Base-by-base conservation (phyloP, 2,797 vertebrate species). In the Hirundo rustica region DNA sequence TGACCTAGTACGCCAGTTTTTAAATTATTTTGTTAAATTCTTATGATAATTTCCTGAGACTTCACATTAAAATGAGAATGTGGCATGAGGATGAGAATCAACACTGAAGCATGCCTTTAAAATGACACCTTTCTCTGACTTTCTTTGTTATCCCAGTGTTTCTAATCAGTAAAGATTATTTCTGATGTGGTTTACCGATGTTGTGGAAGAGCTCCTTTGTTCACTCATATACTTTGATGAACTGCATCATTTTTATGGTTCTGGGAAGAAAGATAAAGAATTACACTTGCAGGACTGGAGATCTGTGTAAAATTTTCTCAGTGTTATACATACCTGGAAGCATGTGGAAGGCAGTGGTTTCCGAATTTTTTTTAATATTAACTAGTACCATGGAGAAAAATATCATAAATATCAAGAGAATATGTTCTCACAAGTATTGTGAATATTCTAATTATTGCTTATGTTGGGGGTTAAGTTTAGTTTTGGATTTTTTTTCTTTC, bases 401-500 rank as follows among this genome's bases (percentile, higher is more conserved):
- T 98, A 93, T 95, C 70, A 96, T 97, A 96, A 98, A 98, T 97
- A 97, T 97, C 88, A 93, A 93, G 94, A 95, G 91, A 98, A 92
- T 96, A 95, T 97, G 94, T 97, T 98, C 97, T 98, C 95, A 97
- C 85, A 95, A 97, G 88, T 96, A 96, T 97, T 97, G 96, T 96
- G 95, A 97, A 96, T 97, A 97, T 98, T 98, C 93, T 97, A 97
- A 98, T 98, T 98, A 97, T 94, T 73, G 94, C 95, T 38, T 38
- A 38, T 38, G 38, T 38, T 38, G 38, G 38, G 11, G 38, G 38
- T 38, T 38, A 38, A 38, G 36, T 12, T 38, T 38, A 38, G 38
- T 38, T 38, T 38, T 11, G 38, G 38, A 11, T 11, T 38, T 38
- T 38, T 11, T 38, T 38, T 38, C 38, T 38, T 38, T 38, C 38